Evolutionary conservation across 2,888 invertebrate species (phyloP), one percentile per base, ranked within the genome.

Genomic region (Nephrocerus scutellatus): DNA sequence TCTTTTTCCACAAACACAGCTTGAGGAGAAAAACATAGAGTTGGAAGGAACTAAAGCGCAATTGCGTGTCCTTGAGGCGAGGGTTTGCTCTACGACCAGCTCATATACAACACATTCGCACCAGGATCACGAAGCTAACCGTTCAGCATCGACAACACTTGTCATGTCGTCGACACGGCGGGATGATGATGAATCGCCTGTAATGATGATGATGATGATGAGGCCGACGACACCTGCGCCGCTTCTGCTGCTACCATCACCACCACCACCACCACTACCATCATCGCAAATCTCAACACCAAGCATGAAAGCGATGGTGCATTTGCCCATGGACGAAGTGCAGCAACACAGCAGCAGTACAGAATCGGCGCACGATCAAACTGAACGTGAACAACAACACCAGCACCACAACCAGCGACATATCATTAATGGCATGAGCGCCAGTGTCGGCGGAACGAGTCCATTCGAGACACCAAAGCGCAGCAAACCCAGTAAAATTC

Each of bases 11-110:
- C 10, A 12, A 18, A 8, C 6, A 9, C 53, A 88, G 85, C 68
- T 88, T 54, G 85, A 85, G 66, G 86, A 88, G 65, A 80, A 82
- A 61, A 83, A 79, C 56, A 85, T 87, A 54, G 85, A 88, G 62
- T 58, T 87, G 54, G 87, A 87, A 65, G 85, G 86, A n/a, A 84
- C 86, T 12, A 74, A 78, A 47, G 86, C 86, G 2, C 76, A 80
- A 41, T 74, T 85, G 40, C 75, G 86, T n/a, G 76, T 84, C 47
- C 68, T 85, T 46, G 85, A 85, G 59, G 77, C 59, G 24, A 62
- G 63, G 34, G 51, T 60, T 22, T 57, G 57, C 35, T 53, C 57
- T 42, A 56, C 56, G 48, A 59, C 72, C 56, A 62, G 70, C 60
- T 56, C 74, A 56, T 55, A 63, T 66, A 63, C 52, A 51, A 38